Percentiles rank a stretch among this genome's conserved stretches.
Evolutionary conservation across 2,888 invertebrate genomes (phyloP).

Genomic region (Cetonia aurata): DNA sequence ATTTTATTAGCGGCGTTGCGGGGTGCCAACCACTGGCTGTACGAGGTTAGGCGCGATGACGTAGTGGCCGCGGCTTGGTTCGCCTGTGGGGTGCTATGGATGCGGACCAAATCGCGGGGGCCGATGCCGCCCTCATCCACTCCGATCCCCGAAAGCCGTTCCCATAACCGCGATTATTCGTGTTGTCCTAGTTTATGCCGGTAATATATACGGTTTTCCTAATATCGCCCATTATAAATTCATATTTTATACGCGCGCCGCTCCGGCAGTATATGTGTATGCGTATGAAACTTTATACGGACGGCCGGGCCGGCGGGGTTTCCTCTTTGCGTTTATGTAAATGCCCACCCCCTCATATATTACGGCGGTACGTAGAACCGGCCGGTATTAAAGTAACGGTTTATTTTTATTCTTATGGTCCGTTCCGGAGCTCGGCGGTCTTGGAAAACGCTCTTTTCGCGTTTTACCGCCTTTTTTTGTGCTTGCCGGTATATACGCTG

Average conservation of each 20-base stretch:
- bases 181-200: constrained; percentile 50
- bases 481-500: no score
- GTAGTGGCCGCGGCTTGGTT: no score
- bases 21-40: no score
- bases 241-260: constrained; percentile 17
- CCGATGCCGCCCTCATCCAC: no score
- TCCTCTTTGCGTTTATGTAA: constrained; percentile 31
- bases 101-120: no score
- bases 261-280: neutral
- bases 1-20: no score
- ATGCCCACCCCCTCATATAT: constrained; percentile 11
- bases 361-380: constrained; percentile 4
- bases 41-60: no score
- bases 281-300: constrained; percentile 11
- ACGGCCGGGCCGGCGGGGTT: constrained; percentile 6
- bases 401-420: constrained; percentile 19
- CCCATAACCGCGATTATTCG: constrained; percentile 53
- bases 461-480: constrained; percentile 5
- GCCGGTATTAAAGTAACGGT: constrained; percentile 21
- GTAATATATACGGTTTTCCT: constrained; percentile 50
- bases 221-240: constrained; percentile 37
- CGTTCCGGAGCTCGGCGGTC: neutral
- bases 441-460: constrained; percentile 8
- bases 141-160: constrained; percentile 38
- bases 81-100: no score